These are phyloP conservation scores for Aphaenogaster floridana DNA, from an alignment of 1,140 invertebrate genomes.

Conservation along the genomic window DNA sequence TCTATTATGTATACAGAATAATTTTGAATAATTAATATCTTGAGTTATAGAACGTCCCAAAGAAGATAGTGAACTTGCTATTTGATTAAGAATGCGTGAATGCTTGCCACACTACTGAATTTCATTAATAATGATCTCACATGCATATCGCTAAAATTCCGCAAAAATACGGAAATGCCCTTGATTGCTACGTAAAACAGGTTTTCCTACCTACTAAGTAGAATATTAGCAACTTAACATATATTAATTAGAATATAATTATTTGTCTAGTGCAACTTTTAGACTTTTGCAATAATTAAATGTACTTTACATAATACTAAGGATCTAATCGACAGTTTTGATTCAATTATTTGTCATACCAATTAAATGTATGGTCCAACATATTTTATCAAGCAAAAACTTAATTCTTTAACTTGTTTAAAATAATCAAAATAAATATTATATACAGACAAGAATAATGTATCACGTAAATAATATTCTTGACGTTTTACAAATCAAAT, in stretches of 20 bases:
- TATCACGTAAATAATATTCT: not conserved
- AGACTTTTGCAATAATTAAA: not conserved
- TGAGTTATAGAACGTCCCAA: not conserved
- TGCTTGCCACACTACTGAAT: not conserved
- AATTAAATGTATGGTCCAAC: not conserved
- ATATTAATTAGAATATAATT: not conserved
- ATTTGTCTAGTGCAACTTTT: not conserved
- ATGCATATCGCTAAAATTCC: not conserved
- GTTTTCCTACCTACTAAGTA: not conserved
- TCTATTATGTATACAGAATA: not conserved
- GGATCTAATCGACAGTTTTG: not conserved
- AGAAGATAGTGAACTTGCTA: not conserved
- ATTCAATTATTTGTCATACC: not conserved
- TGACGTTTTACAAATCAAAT: not conserved
- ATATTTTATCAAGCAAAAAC: not conserved
- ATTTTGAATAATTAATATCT: slow-evolving; percentile 11
- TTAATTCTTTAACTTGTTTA: not conserved
- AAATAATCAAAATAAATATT: not conserved
- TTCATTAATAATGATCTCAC: slow-evolving; percentile 14
- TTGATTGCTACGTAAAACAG: not conserved
- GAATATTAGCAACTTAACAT: not conserved
- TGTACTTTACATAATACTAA: not conserved
- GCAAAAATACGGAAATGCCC: not conserved
- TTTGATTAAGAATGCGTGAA: not conserved
- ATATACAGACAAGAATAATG: not conserved